Conservation (phyloP, 30 jellyfish, hydroid and myxozoan species). For the Catostylus mosaicus region DNA sequence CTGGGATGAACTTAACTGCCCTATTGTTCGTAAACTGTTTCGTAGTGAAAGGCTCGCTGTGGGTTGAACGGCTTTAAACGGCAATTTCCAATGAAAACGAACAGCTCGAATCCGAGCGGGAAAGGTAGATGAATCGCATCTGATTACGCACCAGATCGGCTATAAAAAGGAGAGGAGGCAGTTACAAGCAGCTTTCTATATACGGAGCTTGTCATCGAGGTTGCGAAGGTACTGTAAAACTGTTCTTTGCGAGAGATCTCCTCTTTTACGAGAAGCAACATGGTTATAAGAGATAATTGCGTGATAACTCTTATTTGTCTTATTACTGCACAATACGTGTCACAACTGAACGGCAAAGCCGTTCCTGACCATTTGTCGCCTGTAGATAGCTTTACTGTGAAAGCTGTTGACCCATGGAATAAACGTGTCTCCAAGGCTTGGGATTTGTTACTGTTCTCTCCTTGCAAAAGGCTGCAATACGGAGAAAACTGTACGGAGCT, state of each 20-base stretch:
- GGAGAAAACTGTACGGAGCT: conserved; percentile 77
- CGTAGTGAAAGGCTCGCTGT: conserved; percentile 64
- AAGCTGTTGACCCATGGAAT: conserved; percentile 43
- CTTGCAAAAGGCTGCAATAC: conserved; percentile 71
- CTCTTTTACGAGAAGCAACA: neutral
- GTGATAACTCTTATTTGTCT: conserved; percentile 8
- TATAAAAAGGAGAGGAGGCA: conserved; percentile 12
- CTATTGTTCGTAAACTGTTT: conserved; percentile 57
- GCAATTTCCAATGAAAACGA: conserved; percentile 46
- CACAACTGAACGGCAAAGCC: conserved; percentile 34
- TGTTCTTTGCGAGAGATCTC: neutral
- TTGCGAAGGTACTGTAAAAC: neutral
- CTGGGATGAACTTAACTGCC: conserved; percentile 48
- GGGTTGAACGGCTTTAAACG: conserved; percentile 68
- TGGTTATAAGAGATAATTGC: conserved; percentile 48
- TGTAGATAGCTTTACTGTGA: neutral
- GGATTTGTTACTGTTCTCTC: conserved; percentile 65
- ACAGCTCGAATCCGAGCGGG: conserved; percentile 35
- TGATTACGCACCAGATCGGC: conserved; percentile 5
- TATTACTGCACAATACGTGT: conserved; percentile 19
- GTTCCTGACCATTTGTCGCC: conserved; percentile 13
- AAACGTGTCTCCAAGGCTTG: conserved; percentile 67
- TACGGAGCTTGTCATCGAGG: neutral
- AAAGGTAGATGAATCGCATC: conserved; percentile 37
- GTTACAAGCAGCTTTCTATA: conserved; percentile 13